Evolutionary conservation across 2,888 invertebrate species (phyloP).

Genomic region (Leptarthrus brevirostris): DNA sequence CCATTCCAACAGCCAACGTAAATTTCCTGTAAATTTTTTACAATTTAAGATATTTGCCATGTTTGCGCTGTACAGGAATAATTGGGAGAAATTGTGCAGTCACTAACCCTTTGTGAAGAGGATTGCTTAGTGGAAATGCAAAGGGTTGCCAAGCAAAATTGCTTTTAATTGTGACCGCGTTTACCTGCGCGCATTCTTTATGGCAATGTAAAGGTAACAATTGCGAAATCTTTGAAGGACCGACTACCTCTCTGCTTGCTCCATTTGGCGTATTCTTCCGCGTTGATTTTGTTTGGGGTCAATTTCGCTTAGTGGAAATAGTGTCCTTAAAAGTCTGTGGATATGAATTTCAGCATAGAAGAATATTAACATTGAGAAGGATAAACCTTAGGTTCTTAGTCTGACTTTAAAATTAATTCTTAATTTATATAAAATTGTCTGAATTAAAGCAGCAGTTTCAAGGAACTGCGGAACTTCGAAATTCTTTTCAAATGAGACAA

Average conservation of each 20-base stretch:
- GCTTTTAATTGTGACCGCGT: constrained; percentile 29
- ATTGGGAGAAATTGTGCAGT: constrained; percentile 26
- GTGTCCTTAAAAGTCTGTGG: too few relatives aligned
- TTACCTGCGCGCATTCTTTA: constrained; percentile 1
- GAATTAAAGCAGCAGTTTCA: too few relatives aligned
- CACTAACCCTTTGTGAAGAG: constrained; percentile 7
- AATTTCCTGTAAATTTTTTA: not conserved
- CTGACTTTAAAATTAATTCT: too few relatives aligned
- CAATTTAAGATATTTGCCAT: not conserved
- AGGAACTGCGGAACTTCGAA: too few relatives aligned
- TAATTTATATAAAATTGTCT: too few relatives aligned
- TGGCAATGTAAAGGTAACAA: not conserved
- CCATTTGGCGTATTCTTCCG: constrained; percentile 25
- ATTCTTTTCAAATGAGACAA: too few relatives aligned
- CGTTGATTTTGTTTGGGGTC: not conserved
- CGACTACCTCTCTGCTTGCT: constrained; percentile 20
- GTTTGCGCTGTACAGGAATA: not conserved
- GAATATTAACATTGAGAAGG: too few relatives aligned
- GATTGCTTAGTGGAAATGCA: not conserved
- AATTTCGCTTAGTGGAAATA: constrained; percentile 6
- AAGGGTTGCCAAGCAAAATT: constrained; percentile 8
- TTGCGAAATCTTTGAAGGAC: too few relatives aligned
- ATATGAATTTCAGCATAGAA: too few relatives aligned
- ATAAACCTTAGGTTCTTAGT: too few relatives aligned
- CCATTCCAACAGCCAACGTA: too few relatives aligned